Conservation (phyloP, 2,888 invertebrate species). For the Leptinotarsa peninsularis region DNA sequence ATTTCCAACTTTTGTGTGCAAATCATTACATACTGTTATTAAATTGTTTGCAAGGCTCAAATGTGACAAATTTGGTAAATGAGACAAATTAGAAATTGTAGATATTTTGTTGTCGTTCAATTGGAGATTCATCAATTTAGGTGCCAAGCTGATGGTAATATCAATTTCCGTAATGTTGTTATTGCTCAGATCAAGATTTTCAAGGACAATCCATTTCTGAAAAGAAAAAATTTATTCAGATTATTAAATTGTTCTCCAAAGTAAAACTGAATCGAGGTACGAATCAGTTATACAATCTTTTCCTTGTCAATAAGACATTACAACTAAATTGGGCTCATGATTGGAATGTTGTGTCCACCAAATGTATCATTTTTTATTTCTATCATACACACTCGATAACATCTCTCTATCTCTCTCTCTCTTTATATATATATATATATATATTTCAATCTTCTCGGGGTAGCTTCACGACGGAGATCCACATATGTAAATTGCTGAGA, state of each 20-base stretch:
- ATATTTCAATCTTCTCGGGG: too few relatives aligned
- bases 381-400: too few relatives aligned
- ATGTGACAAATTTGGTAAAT: constrained; percentile 80
- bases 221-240: constrained; percentile 50
- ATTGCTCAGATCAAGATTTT: constrained; percentile 80
- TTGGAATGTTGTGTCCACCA: too few relatives aligned
- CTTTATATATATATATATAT: too few relatives aligned
- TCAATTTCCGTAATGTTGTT: constrained; percentile 84
- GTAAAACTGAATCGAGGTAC: not conserved
- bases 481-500: too few relatives aligned
- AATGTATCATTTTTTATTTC: too few relatives aligned
- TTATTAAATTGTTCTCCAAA: not conserved
- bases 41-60: constrained; percentile 86
- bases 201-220: constrained; percentile 79
- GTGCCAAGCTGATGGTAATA: constrained; percentile 81
- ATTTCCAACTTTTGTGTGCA: constrained; percentile 90
- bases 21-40: constrained; percentile 77
- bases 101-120: constrained; percentile 84
- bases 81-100: constrained; percentile 81
- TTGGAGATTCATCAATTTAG: constrained; percentile 77
- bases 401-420: too few relatives aligned
- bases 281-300: too few relatives aligned
- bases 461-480: too few relatives aligned
- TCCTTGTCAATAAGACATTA: too few relatives aligned
- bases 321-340: too few relatives aligned